Conservation (phyloP, 2,113 vertebrate genomes). For the Lampris megalopsis region DNA sequence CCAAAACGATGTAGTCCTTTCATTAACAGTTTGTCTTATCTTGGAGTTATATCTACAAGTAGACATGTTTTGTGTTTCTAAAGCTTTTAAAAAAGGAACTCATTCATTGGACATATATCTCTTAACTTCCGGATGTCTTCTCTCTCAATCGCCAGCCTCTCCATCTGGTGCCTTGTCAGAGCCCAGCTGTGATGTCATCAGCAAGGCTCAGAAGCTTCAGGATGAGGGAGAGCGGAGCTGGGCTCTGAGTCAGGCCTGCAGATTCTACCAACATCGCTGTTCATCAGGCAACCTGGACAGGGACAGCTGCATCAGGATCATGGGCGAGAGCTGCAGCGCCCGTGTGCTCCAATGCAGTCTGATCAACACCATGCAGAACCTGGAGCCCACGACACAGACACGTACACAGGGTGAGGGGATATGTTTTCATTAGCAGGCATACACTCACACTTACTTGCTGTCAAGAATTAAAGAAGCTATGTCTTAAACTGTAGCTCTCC, state of each 20-base stretch:
- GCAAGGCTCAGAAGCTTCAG: constrained; percentile 78
- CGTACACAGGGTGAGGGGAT: constrained; percentile 71
- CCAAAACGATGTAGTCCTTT: too few species aligned
- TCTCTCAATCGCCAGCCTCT: constrained; percentile 59
- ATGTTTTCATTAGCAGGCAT: background rate
- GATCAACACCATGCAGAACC: constrained; percentile 82
- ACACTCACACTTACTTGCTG: too few species aligned
- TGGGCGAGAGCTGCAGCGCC: constrained; percentile 84
- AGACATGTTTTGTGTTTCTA: too few species aligned
- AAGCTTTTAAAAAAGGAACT: too few species aligned
- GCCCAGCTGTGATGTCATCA: constrained; percentile 85
- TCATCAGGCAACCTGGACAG: constrained; percentile 57
- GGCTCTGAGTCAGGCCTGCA: constrained; percentile 88
- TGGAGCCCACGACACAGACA: constrained; percentile 77
- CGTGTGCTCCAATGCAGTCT: constrained; percentile 84
- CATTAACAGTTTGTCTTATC: too few species aligned
- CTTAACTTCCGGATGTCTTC: background rate
- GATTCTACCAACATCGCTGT: constrained; percentile 86
- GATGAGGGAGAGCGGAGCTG: constrained; percentile 85
- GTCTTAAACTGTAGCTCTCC: too few species aligned
- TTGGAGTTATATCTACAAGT: too few species aligned
- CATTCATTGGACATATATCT: too few species aligned
- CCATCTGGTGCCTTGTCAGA: constrained; percentile 57
- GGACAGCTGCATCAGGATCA: constrained; percentile 80
- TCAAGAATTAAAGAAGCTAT: too few species aligned